Evolutionary conservation across 2,888 invertebrate genomes (phyloP).

Genomic region (Polia nebulosa): DNA sequence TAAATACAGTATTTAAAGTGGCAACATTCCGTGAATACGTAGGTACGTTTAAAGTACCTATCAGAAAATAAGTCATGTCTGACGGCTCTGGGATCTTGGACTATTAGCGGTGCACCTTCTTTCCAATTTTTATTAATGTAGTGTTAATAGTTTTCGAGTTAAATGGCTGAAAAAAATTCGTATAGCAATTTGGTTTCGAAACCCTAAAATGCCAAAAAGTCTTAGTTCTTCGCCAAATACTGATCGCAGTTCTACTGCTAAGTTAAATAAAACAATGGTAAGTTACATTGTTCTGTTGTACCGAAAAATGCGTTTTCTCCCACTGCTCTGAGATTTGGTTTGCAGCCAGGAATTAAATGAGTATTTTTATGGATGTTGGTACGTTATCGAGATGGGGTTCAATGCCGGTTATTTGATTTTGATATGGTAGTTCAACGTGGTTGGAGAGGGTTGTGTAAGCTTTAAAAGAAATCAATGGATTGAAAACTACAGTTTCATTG

Average conservation of each 20-base stretch:
- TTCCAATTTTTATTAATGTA: no score
- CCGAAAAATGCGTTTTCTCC: constrained; percentile 37
- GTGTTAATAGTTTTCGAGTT: no score
- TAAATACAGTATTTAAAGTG: no score
- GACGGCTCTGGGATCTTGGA: no score
- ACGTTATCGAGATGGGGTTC: constrained; percentile 39
- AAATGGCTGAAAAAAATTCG: no score
- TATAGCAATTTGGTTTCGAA: not conserved
- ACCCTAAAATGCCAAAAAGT: constrained; percentile 29
- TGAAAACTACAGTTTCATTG: not conserved
- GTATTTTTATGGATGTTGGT: constrained; percentile 48
- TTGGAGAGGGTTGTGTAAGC: constrained; percentile 25
- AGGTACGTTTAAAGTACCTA: no score
- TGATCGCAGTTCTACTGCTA: not conserved
- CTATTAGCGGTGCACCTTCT: no score
- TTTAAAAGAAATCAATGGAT: not conserved
- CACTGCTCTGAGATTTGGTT: constrained; percentile 40
- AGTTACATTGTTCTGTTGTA: not conserved
- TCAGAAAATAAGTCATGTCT: no score
- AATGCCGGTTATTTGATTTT: constrained; percentile 51
- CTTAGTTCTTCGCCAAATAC: constrained; percentile 36
- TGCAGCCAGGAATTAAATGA: constrained; percentile 52
- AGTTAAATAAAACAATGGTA: constrained; percentile 14
- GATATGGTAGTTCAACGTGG: constrained; percentile 30
- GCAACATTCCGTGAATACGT: no score